phyloP scores from a whole-genome alignment of 2,113 vertebrate genomes.

The Dipodomys ordii region DNA sequence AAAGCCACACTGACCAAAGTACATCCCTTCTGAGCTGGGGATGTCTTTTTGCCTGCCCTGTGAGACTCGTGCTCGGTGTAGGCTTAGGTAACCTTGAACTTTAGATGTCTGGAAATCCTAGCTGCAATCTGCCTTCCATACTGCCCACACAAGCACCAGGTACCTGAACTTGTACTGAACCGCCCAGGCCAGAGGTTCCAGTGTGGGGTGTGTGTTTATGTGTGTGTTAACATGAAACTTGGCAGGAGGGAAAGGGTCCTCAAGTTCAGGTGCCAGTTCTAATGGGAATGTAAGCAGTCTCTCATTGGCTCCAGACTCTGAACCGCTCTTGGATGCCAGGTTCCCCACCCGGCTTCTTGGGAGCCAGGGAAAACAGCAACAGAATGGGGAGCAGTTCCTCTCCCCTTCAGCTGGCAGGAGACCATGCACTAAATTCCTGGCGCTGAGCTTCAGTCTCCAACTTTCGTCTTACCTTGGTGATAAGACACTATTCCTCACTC shows the following conservation, averaged over 20 bases:
- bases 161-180: neutral
- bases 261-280: constrained; percentile 40
- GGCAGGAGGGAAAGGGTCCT: constrained; percentile 31
- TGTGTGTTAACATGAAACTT: constrained; percentile 60
- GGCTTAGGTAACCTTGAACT: constrained; percentile 37
- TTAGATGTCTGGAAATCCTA: constrained; percentile 43
- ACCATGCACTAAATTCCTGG: neutral
- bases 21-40: neutral
- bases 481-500: neutral
- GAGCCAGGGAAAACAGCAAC: neutral
- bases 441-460: neutral
- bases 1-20: neutral
- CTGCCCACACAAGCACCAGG: neutral
- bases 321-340: neutral
- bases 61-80: neutral
- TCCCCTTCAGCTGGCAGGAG: neutral
- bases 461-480: neutral
- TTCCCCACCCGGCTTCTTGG: neutral
- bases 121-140: constrained; percentile 36
- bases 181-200: neutral
- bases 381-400: neutral
- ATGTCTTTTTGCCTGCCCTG: neutral
- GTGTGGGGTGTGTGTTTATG: neutral
- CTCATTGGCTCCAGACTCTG: neutral
- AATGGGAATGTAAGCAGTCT: neutral